phyloP scores from a whole-genome alignment of 2,113 vertebrate species.

The Urocynchramus pylzowi region DNA sequence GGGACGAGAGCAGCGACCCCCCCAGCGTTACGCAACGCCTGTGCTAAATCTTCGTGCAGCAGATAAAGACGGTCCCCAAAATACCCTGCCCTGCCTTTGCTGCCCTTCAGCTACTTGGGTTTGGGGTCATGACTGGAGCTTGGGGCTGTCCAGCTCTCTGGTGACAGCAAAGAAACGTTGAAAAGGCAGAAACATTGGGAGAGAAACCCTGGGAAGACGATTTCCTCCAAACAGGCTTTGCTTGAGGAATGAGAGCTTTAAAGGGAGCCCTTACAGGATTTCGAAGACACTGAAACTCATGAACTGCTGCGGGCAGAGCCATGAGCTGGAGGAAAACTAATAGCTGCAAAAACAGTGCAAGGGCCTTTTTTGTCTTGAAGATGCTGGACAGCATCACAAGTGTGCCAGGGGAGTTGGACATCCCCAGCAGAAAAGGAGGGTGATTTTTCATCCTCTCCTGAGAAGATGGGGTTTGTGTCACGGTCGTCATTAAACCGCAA shows the following conservation, averaged over 20 bases:
- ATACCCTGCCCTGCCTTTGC: not conserved
- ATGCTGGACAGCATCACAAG: accelerated
- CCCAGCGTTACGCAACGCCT: not conserved
- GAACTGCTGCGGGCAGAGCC: not conserved
- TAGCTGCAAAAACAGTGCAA: not conserved
- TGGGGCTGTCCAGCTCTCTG: accelerated
- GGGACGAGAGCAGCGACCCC: not conserved
- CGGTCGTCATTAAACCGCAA: not conserved
- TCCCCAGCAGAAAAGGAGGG: not conserved
- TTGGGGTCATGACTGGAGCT: not conserved
- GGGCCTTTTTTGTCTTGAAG: not conserved
- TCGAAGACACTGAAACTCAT: not conserved
- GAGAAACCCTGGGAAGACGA: not conserved
- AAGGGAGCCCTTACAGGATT: not conserved
- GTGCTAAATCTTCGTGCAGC: constrained; percentile 16
- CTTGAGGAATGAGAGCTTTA: accelerated
- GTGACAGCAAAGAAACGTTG: not conserved
- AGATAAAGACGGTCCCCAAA: constrained; percentile 19
- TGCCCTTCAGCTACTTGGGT: not conserved
- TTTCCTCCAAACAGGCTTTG: not conserved
- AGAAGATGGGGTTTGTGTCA: not conserved
- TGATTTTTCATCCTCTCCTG: not conserved
- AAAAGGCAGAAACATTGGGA: not conserved
- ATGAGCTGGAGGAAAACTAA: not conserved
- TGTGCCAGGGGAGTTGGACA: not conserved